Base-by-base conservation (phyloP, 2,113 vertebrate genomes). In the Hipposideros armiger region DNA sequence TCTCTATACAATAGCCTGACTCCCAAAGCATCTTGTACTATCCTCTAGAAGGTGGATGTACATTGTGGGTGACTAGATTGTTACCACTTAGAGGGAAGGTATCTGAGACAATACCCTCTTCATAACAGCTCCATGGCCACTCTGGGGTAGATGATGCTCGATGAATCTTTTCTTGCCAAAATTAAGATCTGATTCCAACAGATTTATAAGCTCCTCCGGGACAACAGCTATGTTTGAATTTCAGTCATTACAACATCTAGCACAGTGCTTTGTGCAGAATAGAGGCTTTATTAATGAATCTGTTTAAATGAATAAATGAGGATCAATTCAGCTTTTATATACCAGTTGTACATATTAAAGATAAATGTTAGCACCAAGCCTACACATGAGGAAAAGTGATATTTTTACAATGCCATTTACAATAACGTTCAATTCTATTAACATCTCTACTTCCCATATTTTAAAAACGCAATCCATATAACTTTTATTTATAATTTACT, bases 401-500 rank as follows among this genome's bases (percentile, higher is more conserved):
- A 70, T 13, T 88, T 87, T 94, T 87, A 84, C 70, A 91, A 87
- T 73, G 40, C 5, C 24, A 47, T 92, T 97, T 92, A 40, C 50
- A 92, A 36, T 77, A 85, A 82, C 0, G 4, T 78, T 94, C 96
- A 32, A 96, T 77, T 95, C 76, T 95, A 52, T 72, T 92, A 96
- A 90, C 20, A 94, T 40, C n/a, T 77, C 30, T 64, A 91, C 54
- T 90, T 72, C 45, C 24, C 64, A 50, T 56, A 72, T 90, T 91
- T 95, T 32, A 74, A 96, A 93, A 96, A 86, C 74, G 42, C 67
- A 96, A 60, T 80, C 30, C 66, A 92, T 78, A 16, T 91, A 69
- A 85, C 36, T 94, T 95, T 84, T 84, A 90, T 92, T 80, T 83
- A 56, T 87, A 80, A 87, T 54, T 92, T 73, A 88, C 30, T 92